phyloP scores from a whole-genome alignment of 2,113 vertebrate genomes.

The Mystacornis crossleyi region DNA sequence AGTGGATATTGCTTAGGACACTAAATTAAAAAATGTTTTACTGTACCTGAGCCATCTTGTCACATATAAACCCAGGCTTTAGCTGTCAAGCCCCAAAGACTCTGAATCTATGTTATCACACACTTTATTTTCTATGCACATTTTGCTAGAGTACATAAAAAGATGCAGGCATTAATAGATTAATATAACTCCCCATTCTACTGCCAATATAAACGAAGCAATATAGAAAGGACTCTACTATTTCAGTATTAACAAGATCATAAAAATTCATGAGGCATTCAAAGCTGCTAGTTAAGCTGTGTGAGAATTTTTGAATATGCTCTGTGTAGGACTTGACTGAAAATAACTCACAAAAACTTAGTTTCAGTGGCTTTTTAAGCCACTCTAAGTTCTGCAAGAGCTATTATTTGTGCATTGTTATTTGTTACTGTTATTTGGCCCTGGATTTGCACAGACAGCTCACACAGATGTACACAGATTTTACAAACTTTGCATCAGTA shows the following conservation, averaged over 20 bases:
- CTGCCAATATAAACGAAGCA: not conserved
- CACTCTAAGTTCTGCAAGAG: not conserved
- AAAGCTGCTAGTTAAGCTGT: not conserved
- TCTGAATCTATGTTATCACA: not conserved
- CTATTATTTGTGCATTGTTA: not conserved
- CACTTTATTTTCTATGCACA: not conserved
- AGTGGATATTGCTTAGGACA: not conserved
- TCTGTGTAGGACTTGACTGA: conserved; percentile 5
- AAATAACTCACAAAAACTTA: conserved; percentile 18
- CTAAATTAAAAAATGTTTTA: not conserved
- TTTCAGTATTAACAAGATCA: conserved; percentile 39
- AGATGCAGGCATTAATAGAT: not conserved
- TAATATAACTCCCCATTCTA: not conserved
- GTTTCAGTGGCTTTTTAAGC: not conserved
- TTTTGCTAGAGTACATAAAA: not conserved
- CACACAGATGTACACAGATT: not conserved
- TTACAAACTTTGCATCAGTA: not conserved
- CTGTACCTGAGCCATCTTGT: not conserved
- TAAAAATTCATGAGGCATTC: conserved; percentile 52
- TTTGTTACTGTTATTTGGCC: not conserved
- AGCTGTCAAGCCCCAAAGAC: not conserved
- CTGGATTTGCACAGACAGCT: not conserved
- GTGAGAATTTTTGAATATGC: conserved; percentile 7
- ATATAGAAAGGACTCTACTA: not conserved
- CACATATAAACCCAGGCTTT: not conserved